Evolutionary conservation across 2,113 vertebrate species (phyloP).

Genomic region (Rostratula benghalensis): DNA sequence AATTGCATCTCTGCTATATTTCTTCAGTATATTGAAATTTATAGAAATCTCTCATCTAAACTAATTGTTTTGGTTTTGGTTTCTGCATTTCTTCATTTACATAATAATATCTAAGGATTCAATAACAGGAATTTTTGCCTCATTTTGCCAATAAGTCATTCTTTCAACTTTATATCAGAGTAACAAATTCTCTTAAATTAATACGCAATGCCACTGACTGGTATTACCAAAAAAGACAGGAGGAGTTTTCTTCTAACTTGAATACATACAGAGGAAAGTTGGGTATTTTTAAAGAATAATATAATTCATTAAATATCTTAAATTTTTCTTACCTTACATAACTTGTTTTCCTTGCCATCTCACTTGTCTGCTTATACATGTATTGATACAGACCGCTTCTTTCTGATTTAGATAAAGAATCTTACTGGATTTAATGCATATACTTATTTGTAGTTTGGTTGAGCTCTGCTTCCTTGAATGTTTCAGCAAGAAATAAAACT

Average conservation of each 20-base stretch:
- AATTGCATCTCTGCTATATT: background rate
- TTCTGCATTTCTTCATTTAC: background rate
- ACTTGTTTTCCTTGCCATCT: background rate
- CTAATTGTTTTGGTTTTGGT: background rate
- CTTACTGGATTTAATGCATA: background rate
- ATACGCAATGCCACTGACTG: background rate
- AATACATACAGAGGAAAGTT: background rate
- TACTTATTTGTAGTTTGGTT: background rate
- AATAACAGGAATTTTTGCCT: background rate
- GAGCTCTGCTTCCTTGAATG: background rate
- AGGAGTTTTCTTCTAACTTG: background rate
- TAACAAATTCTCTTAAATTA: background rate
- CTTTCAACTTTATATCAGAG: background rate
- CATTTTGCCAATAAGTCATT: background rate
- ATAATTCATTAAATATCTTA: background rate
- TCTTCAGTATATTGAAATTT: background rate
- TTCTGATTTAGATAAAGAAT: background rate
- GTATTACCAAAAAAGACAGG: background rate
- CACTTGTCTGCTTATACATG: background rate
- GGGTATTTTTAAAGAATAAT: background rate
- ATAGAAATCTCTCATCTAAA: background rate
- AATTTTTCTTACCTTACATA: background rate
- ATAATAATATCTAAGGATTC: background rate
- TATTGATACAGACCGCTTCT: background rate
- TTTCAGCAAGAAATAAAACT: background rate